These are phyloP conservation scores for Microtus obscurus DNA, from an alignment of 2,797 vertebrate genomes.

Conservation along the genomic window DNA sequence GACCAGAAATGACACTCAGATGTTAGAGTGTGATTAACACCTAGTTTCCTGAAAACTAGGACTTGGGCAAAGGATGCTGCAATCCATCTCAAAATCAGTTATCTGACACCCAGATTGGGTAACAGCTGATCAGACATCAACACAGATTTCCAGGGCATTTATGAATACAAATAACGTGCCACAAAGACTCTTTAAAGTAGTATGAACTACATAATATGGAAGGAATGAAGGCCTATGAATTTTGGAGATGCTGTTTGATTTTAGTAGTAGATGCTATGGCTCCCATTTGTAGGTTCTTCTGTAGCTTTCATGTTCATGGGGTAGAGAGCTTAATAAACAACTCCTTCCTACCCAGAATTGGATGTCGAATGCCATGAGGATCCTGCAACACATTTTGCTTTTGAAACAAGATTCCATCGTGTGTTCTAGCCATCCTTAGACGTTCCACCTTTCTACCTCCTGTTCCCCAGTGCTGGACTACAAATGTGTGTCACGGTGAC, in stretches of 20 bases:
- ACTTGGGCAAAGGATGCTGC: constrained; percentile 63
- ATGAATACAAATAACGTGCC: constrained; percentile 18
- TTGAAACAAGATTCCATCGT: not conserved
- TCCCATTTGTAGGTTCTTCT: not conserved
- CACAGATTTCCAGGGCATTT: not conserved
- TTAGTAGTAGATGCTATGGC: not conserved
- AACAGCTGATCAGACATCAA: constrained; percentile 67
- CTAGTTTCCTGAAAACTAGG: constrained; percentile 31
- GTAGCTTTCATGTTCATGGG: not conserved
- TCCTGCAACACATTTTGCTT: not conserved
- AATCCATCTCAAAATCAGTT: constrained; percentile 68
- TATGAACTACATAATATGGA: constrained; percentile 23
- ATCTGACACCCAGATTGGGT: constrained; percentile 54
- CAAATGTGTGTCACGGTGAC: not conserved
- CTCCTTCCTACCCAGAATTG: not conserved
- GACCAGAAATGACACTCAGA: constrained; percentile 73
- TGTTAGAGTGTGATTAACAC: constrained; percentile 66
- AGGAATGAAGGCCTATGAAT: not conserved
- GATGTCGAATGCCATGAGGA: not conserved
- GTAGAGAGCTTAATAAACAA: not conserved
- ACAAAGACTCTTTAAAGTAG: constrained; percentile 53
- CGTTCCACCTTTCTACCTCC: not conserved
- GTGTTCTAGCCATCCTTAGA: not conserved
- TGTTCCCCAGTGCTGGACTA: not conserved
- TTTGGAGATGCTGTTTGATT: constrained; percentile 9